Evolutionary conservation across 2,113 vertebrate genomes (phyloP), one percentile per base, ranked within the genome.

Genomic region (Boulengeromyrus knoepffleri): DNA sequence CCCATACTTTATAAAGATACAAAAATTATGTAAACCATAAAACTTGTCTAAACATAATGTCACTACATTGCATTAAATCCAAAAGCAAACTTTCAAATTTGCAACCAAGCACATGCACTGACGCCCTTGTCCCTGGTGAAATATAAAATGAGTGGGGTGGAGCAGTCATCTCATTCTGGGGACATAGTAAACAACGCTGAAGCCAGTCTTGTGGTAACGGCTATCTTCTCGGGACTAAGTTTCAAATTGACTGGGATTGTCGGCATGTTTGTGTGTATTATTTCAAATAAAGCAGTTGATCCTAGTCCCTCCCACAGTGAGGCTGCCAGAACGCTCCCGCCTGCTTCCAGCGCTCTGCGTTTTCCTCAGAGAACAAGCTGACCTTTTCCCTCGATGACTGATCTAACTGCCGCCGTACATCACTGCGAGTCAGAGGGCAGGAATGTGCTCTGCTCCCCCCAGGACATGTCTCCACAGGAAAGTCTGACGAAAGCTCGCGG

Each of bases 241-340:
- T 66, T 92, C 90, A 92, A 27, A 90, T 92, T 90, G 92, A 85
- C 88, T 89, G 91, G 83, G 90, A 87, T 91, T 90, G 92, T 91
- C 88, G 70, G 90, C 89, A 86, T 36, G 70, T 31, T 6, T 39
- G 87, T 90, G 87, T 90, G 91, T 91, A 74, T 90, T 36, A 47
- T 86, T 49, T 90, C 53, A 88, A 88, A 89, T 89, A 70, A 88
- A 88, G 80, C 91, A 90, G 91, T 90, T 90, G 87, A 88, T 90
- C 87, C 42, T 47, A 50, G 27, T 10, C 58, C 70, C 87, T 66
- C 90, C 47, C 77, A 17, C 19, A 88, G 15, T 85, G 9, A 85
- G 87, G 85, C 46, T 53, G n/a, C 56, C 74, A 89, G 89, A 58
- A 92, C 90, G 24, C 52, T 6, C 83, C 56, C 50, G 36, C 39